Evolutionary conservation across 1,140 invertebrate genomes (phyloP), one percentile per base, ranked within the genome.

Genomic region (Drosophila kurseongensis): DNA sequence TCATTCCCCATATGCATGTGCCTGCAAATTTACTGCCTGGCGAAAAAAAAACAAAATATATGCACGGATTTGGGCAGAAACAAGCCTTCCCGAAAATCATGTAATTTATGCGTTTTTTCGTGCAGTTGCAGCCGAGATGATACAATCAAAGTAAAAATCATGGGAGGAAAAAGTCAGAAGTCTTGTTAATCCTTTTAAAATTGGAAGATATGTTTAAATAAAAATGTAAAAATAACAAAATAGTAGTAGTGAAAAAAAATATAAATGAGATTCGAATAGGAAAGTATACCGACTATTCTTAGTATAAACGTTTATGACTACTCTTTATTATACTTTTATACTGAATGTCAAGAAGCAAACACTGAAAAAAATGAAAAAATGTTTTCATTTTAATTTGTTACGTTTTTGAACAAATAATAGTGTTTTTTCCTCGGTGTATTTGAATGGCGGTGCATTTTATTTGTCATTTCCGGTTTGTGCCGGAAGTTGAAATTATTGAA

Each of bases 401-500:
- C 23, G 3, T 0, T 23, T 23, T 23, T 23, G 23, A 23, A 23
- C 23, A 23, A 23, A 23, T 23, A 23, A 23, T 2, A 23, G 23
- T 23, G 3, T 9, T 45, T 78, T 80, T 71, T 52, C 52, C 5
- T 29, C 71, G 67, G 79, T 86, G 83, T 61, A 67, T 32, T 60
- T 79, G 44, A 59, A 79, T 76, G 75, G 61, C 75, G 67, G 44
- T 73, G 75, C 71, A 76, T 86, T 86, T 86, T 86, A 88, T 86
- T 86, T 86, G 83, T 76, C 79, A 86, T 88, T 83, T 86, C 83
- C 83, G 78, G 83, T 74, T 86, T 82, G 75, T 77, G 75, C 71
- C 83, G 83, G 83, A 86, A 82, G 83, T 82, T 88, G 75, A 86
- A 88, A 86, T 86, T 86, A 86, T 86, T 86, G 83, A 86, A 86